These are phyloP conservation scores for Laticauda colubrina DNA, from an alignment of 2,113 vertebrate species.

Conservation along the genomic window DNA sequence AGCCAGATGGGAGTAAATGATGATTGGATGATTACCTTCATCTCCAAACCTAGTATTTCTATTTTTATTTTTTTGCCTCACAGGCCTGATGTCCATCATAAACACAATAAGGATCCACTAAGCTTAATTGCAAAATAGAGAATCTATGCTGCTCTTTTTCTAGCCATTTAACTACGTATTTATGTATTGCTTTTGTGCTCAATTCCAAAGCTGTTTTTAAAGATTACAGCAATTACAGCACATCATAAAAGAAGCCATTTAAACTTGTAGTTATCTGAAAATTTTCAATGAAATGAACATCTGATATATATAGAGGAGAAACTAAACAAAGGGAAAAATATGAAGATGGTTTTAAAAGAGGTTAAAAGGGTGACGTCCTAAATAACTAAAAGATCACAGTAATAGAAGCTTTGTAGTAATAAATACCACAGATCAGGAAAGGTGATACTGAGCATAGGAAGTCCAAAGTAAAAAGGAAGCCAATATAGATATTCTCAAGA, in stretches of 20 bases:
- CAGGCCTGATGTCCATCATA: not conserved
- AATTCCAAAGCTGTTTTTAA: not conserved
- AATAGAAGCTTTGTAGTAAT: not conserved
- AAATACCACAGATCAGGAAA: not conserved
- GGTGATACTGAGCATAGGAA: not conserved
- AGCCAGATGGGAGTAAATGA: not conserved
- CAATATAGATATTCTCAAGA: not conserved
- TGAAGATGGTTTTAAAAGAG: not conserved
- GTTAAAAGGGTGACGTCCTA: not conserved
- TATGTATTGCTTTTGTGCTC: not conserved
- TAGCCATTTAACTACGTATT: not conserved
- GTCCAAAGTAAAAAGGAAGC: not conserved
- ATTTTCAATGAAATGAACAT: not conserved
- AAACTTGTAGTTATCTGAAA: not conserved
- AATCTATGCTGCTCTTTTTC: not conserved
- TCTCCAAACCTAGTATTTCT: not conserved
- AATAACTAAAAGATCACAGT: not conserved
- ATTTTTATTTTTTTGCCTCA: too few relatives aligned
- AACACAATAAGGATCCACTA: not conserved
- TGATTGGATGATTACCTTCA: slow-evolving; percentile 7
- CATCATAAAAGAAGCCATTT: not conserved
- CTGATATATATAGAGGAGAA: not conserved
- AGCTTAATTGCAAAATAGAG: not conserved
- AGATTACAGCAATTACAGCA: not conserved
- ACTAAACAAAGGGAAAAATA: not conserved